These are phyloP conservation scores for Tupiocoris notatus DNA, from an alignment of 2,888 invertebrate genomes.

Conservation along the genomic window DNA sequence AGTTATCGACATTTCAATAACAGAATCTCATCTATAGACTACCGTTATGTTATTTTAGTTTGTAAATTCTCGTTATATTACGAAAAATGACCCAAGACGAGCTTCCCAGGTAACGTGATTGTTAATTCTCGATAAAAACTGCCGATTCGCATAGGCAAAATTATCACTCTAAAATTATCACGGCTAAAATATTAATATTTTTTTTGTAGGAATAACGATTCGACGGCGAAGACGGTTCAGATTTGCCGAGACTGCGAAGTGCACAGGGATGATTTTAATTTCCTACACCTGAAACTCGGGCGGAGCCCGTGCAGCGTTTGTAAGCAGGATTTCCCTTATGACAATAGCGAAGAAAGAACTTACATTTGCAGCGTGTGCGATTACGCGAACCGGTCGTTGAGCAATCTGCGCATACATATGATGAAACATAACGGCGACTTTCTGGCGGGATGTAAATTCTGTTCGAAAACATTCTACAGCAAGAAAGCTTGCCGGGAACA, in stretches of 20 bases:
- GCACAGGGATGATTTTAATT: conserved; percentile 1
- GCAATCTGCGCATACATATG: conserved; percentile 47
- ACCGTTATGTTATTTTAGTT: too few species aligned
- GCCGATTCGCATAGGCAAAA: too few species aligned
- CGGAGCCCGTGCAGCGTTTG: conserved; percentile 7
- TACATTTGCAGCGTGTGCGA: conserved; percentile 42
- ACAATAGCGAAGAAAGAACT: not conserved
- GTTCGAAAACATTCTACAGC: conserved; percentile 47
- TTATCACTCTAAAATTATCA: too few species aligned
- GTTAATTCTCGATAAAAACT: too few species aligned
- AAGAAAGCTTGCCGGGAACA: conserved; percentile 44
- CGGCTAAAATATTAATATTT: too few species aligned
- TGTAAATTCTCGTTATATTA: too few species aligned
- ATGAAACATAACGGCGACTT: conserved; percentile 48
- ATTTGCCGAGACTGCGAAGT: conserved; percentile 11
- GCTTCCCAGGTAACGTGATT: too few species aligned
- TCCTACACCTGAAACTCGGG: not conserved
- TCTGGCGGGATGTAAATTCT: conserved; percentile 41
- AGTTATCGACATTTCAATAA: too few species aligned
- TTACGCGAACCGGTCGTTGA: conserved; percentile 40
- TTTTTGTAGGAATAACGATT: too few species aligned
- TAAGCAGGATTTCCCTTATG: not conserved
- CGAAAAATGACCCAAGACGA: too few species aligned
- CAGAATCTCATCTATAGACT: too few species aligned
- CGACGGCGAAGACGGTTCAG: not conserved